Base-by-base conservation (phyloP, 2,113 vertebrate genomes). In the Brachirus orientalis region DNA sequence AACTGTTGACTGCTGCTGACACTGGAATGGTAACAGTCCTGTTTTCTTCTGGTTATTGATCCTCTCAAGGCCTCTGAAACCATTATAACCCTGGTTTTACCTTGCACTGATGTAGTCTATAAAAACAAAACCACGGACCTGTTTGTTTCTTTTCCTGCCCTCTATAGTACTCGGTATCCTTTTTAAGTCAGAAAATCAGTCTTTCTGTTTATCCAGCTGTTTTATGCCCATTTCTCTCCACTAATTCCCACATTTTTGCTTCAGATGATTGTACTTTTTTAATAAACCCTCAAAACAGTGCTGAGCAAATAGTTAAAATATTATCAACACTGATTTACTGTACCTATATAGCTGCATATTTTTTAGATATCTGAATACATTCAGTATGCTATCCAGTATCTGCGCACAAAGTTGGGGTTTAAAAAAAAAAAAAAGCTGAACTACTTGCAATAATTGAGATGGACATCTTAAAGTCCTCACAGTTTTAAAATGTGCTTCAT, bases 1-100 rank as follows among this genome's bases (percentile, higher is more conserved):
- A 86, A 72, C 67, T 17, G 67, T 55, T 77, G 55, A 43, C 52
- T 72, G 52, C 72, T 84, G 69, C 78, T 75, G 63, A 77, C 51
- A 46, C 70, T 75, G 63, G 59, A 65, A 59, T 60, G 69, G 64
- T 52, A 76, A 71, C 22, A 22, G 64, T 68, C 17, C 51, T 67
- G 50, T 74, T 82, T 70, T 62, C 65, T 53, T 61, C 37, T 50
- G 60, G 59, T 73, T 60, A 20, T 52, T 69, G 62, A 13, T 52
- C 51, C 55, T 44, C 40, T 56, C n/a, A 61, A 59, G 28, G 45
- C n/a, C 8, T 41, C 45, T 75, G 37, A 68, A 56, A 52, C 17
- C 17, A 7, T 50, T 8, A 16, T 20, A 45, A 17, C 46, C 20
- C 45, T 5, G 8, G 33, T 64, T 61, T 56, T 8, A 2, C 11